Evolutionary conservation across 2,113 vertebrate genomes (phyloP), one percentile per base, ranked within the genome.

Genomic region (Dromas ardeola): DNA sequence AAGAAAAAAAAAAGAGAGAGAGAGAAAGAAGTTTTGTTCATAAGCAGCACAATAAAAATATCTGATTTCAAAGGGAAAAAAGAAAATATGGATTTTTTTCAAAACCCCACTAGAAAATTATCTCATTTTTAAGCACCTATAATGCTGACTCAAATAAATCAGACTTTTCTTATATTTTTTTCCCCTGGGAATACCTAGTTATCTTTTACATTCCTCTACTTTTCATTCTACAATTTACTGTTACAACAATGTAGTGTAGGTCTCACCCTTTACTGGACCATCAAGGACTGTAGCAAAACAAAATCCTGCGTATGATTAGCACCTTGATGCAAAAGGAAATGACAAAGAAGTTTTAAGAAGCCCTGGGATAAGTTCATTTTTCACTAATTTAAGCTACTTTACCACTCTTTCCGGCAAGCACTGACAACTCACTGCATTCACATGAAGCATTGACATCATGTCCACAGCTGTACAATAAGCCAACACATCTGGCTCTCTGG

Each of bases 251-350:
- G 26, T 15, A 32, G 9, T 15, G 53, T 18, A 76, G 72, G 26
- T 76, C 52, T 32, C 3, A 5, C 11, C 67, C 47, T 20, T 63
- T 65, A 26, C 40, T 40, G 49, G 49, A 71, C 38, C 55, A 43
- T 42, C 78, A 49, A 6, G 15, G 50, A 52, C 20, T 27, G 4
- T 13, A 42, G 1, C 20, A 40, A 74, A 81, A 78, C 25, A 67
- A 84, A 91, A 69, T 2, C 2, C 13, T 5, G 1, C 0, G 0
- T 38, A 34, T 0, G 2, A 15, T 71, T 63, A 38, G 10, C 2
- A 1, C 26, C 73, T 89, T n/a, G 23, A 72, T 74, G 29, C 32
- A 47, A 59, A 67, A 13, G 15, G 73, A 87, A 89, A 59, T 8
- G 26, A 77, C 40, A 65, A 43, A 67, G 40, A 52, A 85, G 23